phyloP scores from a whole-genome alignment of 2,113 vertebrate species.

The Acrocephalus kingi region DNA sequence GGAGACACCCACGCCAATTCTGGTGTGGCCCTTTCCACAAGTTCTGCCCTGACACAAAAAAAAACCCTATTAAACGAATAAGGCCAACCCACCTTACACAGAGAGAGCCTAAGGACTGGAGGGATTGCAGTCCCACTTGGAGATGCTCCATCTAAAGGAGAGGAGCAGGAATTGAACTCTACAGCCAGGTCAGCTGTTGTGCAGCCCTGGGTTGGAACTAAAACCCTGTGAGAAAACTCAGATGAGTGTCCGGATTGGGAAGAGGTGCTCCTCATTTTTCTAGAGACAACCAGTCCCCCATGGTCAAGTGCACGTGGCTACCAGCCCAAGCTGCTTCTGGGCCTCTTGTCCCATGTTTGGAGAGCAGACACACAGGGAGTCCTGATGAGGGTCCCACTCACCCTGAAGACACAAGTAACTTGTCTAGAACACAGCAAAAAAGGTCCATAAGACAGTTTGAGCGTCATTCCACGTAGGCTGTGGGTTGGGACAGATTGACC shows the following conservation, averaged over 20 bases:
- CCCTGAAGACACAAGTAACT: not conserved
- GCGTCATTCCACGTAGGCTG: accelerated
- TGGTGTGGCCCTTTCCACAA: not conserved
- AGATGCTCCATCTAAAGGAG: not conserved
- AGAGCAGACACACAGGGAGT: not conserved
- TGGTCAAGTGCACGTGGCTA: not conserved
- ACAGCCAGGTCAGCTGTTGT: not conserved
- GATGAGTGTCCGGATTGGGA: accelerated
- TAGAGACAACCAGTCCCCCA: not conserved
- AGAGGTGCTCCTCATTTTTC: not conserved
- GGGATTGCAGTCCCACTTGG: not conserved
- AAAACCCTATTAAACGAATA: not conserved
- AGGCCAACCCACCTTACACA: not conserved
- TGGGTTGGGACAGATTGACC: not conserved
- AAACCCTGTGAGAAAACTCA: not conserved
- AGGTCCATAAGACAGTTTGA: accelerated
- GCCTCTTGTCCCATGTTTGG: not conserved
- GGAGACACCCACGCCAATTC: not conserved
- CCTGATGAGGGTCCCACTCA: not conserved
- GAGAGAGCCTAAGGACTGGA: not conserved
- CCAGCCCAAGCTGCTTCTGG: not conserved
- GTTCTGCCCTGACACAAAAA: not conserved
- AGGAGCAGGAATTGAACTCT: not conserved
- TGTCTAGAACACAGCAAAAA: accelerated
- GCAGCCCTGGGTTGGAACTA: not conserved